Evolutionary conservation across 2,113 vertebrate species (phyloP).

Genomic region (Fregetta grallaria): DNA sequence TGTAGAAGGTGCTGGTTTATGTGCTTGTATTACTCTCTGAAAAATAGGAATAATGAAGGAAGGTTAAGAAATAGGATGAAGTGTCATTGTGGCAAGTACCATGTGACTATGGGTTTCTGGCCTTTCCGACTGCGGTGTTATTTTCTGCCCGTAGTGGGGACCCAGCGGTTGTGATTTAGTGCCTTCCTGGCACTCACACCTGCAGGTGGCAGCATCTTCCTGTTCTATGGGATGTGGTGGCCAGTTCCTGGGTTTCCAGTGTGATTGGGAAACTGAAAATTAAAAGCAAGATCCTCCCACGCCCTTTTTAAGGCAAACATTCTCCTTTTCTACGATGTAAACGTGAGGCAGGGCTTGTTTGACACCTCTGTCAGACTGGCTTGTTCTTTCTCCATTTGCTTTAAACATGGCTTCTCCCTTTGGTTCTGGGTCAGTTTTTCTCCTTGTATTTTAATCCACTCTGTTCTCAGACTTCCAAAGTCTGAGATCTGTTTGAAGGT

Average conservation of each 20-base stretch:
- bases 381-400: not conserved
- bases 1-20: not conserved
- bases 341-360: not conserved
- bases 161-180: not conserved
- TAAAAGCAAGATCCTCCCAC: not conserved
- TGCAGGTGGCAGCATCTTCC: conserved; percentile 71
- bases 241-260: not conserved
- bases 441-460: not conserved
- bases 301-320: not conserved
- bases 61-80: not conserved
- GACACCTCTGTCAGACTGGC: not conserved
- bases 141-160: not conserved
- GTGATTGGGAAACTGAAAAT: not conserved
- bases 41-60: not conserved
- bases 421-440: not conserved
- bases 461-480: not conserved
- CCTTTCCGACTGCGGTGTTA: rapidly evolving
- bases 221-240: not conserved
- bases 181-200: not conserved
- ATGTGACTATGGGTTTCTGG: rapidly evolving
- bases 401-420: not conserved
- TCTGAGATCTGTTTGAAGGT: not conserved
- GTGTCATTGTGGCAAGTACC: too few relatives aligned
- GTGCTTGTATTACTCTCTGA: not conserved
- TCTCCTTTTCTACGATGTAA: not conserved